These are phyloP conservation scores for Coptodon bakossiorum DNA, from an alignment of 2,113 vertebrate species.

Conservation along the genomic window DNA sequence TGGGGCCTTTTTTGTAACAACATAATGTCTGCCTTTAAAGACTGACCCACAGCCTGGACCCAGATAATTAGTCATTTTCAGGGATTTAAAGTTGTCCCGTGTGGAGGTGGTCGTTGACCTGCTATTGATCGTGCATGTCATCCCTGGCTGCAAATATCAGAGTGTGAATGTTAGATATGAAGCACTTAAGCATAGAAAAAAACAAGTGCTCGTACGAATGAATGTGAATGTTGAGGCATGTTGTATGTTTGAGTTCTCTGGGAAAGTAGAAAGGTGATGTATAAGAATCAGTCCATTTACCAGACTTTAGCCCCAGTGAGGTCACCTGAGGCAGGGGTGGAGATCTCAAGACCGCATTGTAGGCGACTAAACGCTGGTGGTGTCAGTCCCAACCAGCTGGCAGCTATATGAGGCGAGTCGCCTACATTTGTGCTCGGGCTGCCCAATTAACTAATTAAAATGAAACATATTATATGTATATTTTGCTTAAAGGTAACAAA, in stretches of 20 bases:
- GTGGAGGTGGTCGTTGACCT: background rate
- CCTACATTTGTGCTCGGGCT: background rate
- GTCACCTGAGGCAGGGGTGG: background rate
- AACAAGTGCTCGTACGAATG: background rate
- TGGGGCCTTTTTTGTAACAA: rapidly evolving
- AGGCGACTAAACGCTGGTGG: background rate
- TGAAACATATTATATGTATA: background rate
- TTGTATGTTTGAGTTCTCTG: background rate
- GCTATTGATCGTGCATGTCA: background rate
- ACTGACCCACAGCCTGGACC: background rate
- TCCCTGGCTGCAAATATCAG: background rate
- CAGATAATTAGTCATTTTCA: background rate
- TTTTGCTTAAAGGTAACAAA: background rate
- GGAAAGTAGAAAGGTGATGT: background rate
- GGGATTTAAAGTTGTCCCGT: background rate
- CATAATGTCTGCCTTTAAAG: background rate
- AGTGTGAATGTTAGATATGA: background rate
- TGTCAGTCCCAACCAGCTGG: background rate
- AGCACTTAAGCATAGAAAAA: background rate
- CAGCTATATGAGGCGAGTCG: background rate
- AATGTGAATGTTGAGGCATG: background rate
- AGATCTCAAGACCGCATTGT: rapidly evolving
- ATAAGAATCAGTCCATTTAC: background rate
- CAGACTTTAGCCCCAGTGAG: rapidly evolving
- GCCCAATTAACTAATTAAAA: background rate